Conservation (phyloP, 30 jellyfish, hydroid and myxozoan species). For the Rhopilema esculentum region DNA sequence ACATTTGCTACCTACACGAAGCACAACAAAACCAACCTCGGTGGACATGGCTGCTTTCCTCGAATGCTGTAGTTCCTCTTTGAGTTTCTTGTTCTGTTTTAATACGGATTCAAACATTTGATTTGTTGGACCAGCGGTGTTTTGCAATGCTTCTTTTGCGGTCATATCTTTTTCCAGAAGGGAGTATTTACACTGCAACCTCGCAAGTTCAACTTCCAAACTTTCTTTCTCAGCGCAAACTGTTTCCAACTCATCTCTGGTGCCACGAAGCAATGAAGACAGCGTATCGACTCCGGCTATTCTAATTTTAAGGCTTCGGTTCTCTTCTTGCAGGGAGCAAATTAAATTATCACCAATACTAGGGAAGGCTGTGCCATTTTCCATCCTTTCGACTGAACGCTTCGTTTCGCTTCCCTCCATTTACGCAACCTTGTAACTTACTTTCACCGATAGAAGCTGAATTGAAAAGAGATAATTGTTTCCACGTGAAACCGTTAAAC, state of each 20-base stretch:
- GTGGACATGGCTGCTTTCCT: conserved; percentile 1
- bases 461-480: background rate
- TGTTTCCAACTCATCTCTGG: conserved; percentile 68
- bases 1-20: too few species aligned
- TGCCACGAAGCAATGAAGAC: conserved; percentile 68
- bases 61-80: conserved; percentile 40
- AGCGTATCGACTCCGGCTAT: conserved; percentile 77
- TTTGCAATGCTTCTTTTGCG: conserved; percentile 2
- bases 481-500: background rate
- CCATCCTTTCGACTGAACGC: background rate
- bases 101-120: conserved; percentile 42
- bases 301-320: conserved; percentile 69
- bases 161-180: conserved; percentile 58
- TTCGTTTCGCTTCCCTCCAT: background rate
- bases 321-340: conserved; percentile 54
- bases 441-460: too few species aligned
- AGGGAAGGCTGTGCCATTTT: background rate
- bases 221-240: conserved; percentile 65
- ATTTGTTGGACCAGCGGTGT: conserved; percentile 31
- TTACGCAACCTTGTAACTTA: background rate
- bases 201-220: conserved; percentile 59
- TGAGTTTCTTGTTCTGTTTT: conserved; percentile 67
- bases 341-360: background rate
- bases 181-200: conserved; percentile 61
- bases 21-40: conserved; percentile 20